These are phyloP conservation scores for Cebidichthys violaceus DNA, from an alignment of 2,113 vertebrate species.

Conservation along the genomic window DNA sequence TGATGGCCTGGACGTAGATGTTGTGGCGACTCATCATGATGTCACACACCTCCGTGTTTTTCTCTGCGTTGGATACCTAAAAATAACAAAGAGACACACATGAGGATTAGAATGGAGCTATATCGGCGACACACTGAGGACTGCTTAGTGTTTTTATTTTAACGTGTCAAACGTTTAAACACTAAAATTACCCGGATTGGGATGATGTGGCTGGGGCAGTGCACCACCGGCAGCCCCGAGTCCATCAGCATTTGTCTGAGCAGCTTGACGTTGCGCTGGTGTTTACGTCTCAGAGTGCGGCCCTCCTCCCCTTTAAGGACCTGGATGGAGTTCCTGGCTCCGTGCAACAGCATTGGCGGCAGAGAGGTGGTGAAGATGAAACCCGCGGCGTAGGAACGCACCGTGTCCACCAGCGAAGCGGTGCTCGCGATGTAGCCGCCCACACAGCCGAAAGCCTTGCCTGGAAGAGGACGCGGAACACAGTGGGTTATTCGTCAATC, in stretches of 20 bases:
- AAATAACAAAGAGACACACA: not conserved
- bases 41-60: conserved; percentile 94
- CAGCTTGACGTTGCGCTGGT: conserved; percentile 96
- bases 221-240: conserved; percentile 92
- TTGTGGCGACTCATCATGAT: conserved; percentile 93
- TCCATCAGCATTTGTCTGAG: conserved; percentile 98
- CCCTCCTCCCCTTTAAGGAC: conserved; percentile 92
- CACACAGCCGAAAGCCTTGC: conserved; percentile 97
- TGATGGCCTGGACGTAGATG: conserved; percentile 98
- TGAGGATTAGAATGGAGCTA: not conserved
- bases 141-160: not conserved
- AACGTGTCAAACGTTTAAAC: not conserved
- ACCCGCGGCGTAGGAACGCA: conserved; percentile 94
- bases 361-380: conserved; percentile 98
- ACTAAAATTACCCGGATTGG: conserved; percentile 88
- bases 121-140: not conserved
- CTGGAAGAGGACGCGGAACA: conserved; percentile 72
- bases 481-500: not conserved
- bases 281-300: conserved; percentile 87
- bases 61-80: conserved; percentile 93
- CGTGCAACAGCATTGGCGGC: conserved; percentile 94
- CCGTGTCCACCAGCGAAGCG: conserved; percentile 88
- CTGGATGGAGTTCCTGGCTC: conserved; percentile 90
- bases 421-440: conserved; percentile 97
- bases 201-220: conserved; percentile 98